Base-by-base conservation (phyloP, 2,113 vertebrate genomes). In the Hemibagrus wyckioides region DNA sequence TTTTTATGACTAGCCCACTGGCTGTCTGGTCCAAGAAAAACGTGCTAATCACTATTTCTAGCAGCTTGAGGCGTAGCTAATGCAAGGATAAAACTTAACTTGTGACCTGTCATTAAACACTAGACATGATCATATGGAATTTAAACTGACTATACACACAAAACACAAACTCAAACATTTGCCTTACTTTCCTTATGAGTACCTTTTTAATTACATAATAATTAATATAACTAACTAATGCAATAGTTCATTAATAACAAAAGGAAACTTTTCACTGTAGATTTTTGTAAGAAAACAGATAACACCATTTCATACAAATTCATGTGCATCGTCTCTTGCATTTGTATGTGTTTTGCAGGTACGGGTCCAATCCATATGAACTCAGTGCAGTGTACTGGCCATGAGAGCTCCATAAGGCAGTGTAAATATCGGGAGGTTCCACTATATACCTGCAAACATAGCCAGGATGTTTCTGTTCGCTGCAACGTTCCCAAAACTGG, bases 291-390 rank as follows among this genome's bases (percentile, higher is more conserved):
- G 39, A 69, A 69, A 39, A 6, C 30, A 36, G 63, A 67, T 1
- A 2, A 59, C 28, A 28, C 7, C 57, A 59, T 28, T 7, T 9
- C 23, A 59, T 28, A 59, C 8, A 11, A 21, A 57, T 1, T 73
- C 82, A 44, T 82, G 57, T 85, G 82, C 25, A 77, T 50, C 23
- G 52, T 56, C 8, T 33, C 9, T 23, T 91, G 65, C 30, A 36
- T 90, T 77, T 87, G 44, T 85, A 39, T 85, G 30, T 85, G 59
- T 85, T 33, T 7, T 82, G 14, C 84, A 99, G 98, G 98, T 52
- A 93, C 97, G 17, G 98, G 98, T 11, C 97, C 95, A 84, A 97
- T 99, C 92, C 98, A 99, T 91, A 95, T 99, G 95, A 97, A 97
- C 28, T 94, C 95, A 4, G 97, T 99, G 41, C 95, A 84, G 85